Conservation (phyloP, 2,888 invertebrate species). For the Scrobipalpa atriplicella region DNA sequence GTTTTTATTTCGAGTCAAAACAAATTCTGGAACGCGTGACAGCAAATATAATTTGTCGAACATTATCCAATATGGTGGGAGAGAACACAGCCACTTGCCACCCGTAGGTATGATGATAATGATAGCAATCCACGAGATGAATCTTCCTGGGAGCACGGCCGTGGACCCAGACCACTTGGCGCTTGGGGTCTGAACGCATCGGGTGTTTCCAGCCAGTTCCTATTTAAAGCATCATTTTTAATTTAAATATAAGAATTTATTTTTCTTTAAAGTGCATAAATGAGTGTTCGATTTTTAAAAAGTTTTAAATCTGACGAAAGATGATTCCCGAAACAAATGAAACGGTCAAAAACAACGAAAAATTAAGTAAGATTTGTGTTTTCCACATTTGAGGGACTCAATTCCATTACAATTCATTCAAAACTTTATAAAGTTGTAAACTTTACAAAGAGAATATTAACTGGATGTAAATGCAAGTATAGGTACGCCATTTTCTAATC, state of each 20-base stretch:
- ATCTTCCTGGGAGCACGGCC: neutral
- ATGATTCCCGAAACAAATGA: conserved; percentile 14
- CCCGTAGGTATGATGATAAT: conserved; percentile 10
- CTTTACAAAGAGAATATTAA: too few relatives aligned
- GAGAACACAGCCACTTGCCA: neutral
- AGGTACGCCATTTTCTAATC: too few relatives aligned
- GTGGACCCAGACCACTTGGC: conserved; percentile 15
- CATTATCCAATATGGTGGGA: conserved; percentile 21
- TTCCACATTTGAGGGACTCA: too few relatives aligned
- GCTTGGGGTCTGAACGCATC: neutral
- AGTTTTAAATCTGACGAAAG: conserved; percentile 25
- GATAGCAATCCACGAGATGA: conserved; percentile 4
- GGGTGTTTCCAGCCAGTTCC: neutral
- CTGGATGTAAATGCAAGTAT: too few relatives aligned
- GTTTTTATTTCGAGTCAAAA: neutral
- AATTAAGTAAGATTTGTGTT: conserved; percentile 38
- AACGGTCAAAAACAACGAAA: conserved; percentile 36
- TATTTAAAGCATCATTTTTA: neutral
- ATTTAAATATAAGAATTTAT: conserved; percentile 26
- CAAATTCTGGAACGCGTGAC: conserved; percentile 6
- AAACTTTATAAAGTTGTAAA: too few relatives aligned
- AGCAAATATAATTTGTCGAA: conserved; percentile 17
- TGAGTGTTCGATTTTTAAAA: neutral
- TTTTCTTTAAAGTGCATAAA: neutral
- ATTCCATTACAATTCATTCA: too few relatives aligned